Percentiles rank a stretch among this genome's conserved stretches.
Conservation (phyloP, 2,797 vertebrate genomes). For the Onychomys torridus region DNA sequence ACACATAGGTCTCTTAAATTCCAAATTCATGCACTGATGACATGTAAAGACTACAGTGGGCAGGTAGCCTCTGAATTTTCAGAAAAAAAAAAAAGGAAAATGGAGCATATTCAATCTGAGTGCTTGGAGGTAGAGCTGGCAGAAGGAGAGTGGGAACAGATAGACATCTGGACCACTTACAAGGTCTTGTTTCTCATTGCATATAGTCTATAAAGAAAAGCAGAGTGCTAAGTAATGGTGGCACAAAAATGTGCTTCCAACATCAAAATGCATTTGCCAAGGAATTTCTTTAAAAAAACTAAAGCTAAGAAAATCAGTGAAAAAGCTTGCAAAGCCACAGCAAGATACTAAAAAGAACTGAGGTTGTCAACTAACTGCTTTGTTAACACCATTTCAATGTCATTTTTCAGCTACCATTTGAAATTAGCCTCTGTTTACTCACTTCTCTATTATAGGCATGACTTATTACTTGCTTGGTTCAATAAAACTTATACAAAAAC, state of each 20-base stretch:
- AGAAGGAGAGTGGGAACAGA: background rate
- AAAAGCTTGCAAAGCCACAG: background rate
- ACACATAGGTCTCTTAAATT: background rate
- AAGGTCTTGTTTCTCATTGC: background rate
- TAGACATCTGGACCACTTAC: background rate
- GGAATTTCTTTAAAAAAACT: background rate
- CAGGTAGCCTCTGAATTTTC: background rate
- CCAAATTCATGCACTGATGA: background rate
- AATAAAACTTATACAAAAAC: background rate
- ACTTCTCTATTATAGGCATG: background rate
- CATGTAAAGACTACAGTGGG: background rate
- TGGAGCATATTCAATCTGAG: conserved; percentile 41
- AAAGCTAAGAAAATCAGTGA: background rate
- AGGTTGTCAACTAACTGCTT: background rate
- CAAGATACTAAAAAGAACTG: background rate
- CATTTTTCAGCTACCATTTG: background rate
- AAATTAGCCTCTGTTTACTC: background rate
- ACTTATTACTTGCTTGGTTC: background rate
- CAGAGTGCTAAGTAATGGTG: conserved; percentile 43
- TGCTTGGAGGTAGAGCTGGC: background rate
- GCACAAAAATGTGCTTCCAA: background rate
- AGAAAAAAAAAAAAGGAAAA: background rate
- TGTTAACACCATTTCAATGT: background rate
- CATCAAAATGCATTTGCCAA: background rate
- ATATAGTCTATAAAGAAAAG: background rate